Base-by-base conservation (phyloP, 2,888 invertebrate species). In the Neuroscelio doddi region DNA sequence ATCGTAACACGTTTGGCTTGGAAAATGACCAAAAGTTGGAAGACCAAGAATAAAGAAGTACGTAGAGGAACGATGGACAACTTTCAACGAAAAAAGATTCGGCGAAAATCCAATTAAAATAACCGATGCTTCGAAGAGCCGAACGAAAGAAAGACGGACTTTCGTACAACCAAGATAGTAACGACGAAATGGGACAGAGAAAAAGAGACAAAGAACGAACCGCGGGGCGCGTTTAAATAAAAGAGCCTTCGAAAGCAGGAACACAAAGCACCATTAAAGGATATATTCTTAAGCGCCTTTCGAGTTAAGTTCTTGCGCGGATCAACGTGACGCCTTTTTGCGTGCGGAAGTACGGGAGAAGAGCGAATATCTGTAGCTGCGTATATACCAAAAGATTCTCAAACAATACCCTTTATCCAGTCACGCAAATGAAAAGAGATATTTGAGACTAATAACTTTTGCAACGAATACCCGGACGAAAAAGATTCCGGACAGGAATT, bases 71-170 rank as follows among this genome's bases (percentile, higher is more conserved):
- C 36, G 58, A 38, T 44, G 63, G 26, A 58, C 36, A 61, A 53
- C 57, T 56, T 69, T 68, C 64, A 68, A 49, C 68, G 64, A 68
- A 77, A 76, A 75, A 78, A 79, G 76, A 78, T 80, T 80, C 80
- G 80, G 71, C 81, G 80, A 81, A 83, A 83, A 83, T 83, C 84
- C 84, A 84, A 84, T 84, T 84, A 84, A 84, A 84, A 81, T 84
- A 82, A 80, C 82, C 79, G 78, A 78, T 76, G 79, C 80, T 77
- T 76, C 74, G 73, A 64, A 64, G 38, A 38, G 36, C 45, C 32
- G 32, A 2, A 52, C 57, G 59, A 58, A 61, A 8, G 56, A 29
- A 44, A 51, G 57, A 45, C 45, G 64, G 47, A 56, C 30, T 39
- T 39, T 12, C 12, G 17, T 12, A n/a, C 17, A 12, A 39, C 39